Evolutionary conservation across 2,888 invertebrate species (phyloP).

Genomic region (Tridacna crocea): DNA sequence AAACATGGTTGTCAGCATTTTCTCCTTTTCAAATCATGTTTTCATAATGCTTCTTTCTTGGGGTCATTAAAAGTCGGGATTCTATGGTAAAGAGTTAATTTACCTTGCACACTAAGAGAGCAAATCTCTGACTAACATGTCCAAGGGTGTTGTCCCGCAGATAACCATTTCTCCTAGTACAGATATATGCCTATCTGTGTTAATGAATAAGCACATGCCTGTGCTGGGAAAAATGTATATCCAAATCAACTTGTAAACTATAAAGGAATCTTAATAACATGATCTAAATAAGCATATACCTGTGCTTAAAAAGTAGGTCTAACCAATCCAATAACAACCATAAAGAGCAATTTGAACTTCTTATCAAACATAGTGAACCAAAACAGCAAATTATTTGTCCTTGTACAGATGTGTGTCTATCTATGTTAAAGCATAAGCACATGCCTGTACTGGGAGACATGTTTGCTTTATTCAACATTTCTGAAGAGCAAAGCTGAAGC

Average conservation of each 20-base stretch:
- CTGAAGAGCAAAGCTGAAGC: too few relatives aligned
- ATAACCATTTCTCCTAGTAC: neutral
- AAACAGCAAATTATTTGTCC: neutral
- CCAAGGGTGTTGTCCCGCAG: neutral
- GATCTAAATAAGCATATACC: slow-evolving; percentile 33
- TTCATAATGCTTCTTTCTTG: too few relatives aligned
- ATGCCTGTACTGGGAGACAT: slow-evolving; percentile 27
- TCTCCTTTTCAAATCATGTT: too few relatives aligned
- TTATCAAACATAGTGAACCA: too few relatives aligned
- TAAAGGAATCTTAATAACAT: too few relatives aligned
- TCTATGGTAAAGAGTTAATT: too few relatives aligned
- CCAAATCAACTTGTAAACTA: too few relatives aligned
- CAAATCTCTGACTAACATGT: slow-evolving; percentile 15
- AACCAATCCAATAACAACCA: neutral
- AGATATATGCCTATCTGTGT: neutral
- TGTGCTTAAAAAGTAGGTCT: slow-evolving; percentile 26
- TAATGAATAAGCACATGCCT: neutral
- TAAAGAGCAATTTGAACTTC: too few relatives aligned
- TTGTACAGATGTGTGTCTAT: slow-evolving; percentile 16
- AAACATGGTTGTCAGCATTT: too few relatives aligned
- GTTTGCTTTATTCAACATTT: neutral
- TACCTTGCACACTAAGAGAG: too few relatives aligned
- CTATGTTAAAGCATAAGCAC: slow-evolving; percentile 17
- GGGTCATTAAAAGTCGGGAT: too few relatives aligned
- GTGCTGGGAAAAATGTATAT: too few relatives aligned